These are phyloP conservation scores for Fulmarus glacialis DNA, from an alignment of 2,113 vertebrate species.

Conservation along the genomic window DNA sequence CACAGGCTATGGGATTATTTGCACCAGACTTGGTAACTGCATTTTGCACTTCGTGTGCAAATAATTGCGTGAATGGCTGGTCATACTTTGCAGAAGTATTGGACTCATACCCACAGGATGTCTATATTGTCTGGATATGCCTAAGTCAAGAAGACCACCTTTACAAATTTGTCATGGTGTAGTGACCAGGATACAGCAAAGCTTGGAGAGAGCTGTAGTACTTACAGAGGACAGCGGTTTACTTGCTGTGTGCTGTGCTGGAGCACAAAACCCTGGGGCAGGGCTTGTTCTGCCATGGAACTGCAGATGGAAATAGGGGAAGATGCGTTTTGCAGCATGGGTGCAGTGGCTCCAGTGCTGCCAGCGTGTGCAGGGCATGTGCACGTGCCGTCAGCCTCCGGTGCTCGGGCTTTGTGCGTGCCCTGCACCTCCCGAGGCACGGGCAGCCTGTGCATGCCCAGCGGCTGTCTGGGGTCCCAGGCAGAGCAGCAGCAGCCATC, in stretches of 20 bases:
- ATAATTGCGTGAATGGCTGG: background rate
- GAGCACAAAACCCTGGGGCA: too few relatives aligned
- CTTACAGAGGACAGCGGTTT: accelerated
- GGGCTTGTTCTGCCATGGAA: background rate
- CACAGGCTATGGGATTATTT: background rate
- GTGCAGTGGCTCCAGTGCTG: accelerated
- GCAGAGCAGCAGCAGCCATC: background rate
- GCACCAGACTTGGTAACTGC: background rate
- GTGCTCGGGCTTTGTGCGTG: background rate
- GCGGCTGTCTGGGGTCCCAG: accelerated
- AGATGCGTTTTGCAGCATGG: accelerated
- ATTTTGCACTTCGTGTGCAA: background rate
- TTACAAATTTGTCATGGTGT: accelerated
- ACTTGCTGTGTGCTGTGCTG: background rate
- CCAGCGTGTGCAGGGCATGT: accelerated
- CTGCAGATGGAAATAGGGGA: background rate
- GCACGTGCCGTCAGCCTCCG: accelerated
- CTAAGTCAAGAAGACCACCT: background rate
- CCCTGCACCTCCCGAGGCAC: accelerated
- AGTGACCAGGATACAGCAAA: too few relatives aligned
- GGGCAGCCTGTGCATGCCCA: accelerated
- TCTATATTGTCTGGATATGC: background rate
- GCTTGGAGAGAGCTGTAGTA: background rate
- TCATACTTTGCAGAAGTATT: background rate
- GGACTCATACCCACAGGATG: background rate